phyloP scores from a whole-genome alignment of 2,797 vertebrate species.

The Onychomys arenicola region DNA sequence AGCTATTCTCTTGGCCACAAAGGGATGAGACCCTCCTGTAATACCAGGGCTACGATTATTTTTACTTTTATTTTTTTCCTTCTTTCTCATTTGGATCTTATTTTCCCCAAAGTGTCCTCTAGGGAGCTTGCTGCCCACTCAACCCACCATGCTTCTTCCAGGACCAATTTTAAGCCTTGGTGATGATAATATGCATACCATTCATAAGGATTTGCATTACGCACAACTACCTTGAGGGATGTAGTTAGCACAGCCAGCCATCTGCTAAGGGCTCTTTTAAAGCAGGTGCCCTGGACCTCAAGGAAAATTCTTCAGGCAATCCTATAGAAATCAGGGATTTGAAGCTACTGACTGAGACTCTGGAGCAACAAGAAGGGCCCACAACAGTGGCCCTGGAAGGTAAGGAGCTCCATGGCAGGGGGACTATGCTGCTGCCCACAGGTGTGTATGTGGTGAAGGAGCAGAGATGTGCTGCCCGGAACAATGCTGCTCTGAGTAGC shows the following conservation, averaged over 20 bases:
- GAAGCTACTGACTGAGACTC: neutral
- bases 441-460: neutral
- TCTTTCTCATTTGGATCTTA: neutral
- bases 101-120: neutral
- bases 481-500: neutral
- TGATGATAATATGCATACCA: neutral
- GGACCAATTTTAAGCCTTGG: neutral
- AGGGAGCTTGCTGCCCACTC: neutral
- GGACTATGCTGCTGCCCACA: neutral
- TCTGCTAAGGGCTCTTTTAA: neutral
- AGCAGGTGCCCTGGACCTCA: neutral
- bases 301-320: neutral
- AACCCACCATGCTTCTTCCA: neutral
- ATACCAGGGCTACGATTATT: neutral
- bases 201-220: neutral
- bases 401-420: neutral
- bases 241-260: neutral
- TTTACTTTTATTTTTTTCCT: neutral
- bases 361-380: neutral
- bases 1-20: neutral
- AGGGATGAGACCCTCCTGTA: neutral
- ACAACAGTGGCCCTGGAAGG: neutral
- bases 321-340: neutral
- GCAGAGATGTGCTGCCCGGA: neutral
- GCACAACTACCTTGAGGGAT: fast-evolving